Conservation (phyloP, 2,113 vertebrate genomes). For the Isichthys henryi region DNA sequence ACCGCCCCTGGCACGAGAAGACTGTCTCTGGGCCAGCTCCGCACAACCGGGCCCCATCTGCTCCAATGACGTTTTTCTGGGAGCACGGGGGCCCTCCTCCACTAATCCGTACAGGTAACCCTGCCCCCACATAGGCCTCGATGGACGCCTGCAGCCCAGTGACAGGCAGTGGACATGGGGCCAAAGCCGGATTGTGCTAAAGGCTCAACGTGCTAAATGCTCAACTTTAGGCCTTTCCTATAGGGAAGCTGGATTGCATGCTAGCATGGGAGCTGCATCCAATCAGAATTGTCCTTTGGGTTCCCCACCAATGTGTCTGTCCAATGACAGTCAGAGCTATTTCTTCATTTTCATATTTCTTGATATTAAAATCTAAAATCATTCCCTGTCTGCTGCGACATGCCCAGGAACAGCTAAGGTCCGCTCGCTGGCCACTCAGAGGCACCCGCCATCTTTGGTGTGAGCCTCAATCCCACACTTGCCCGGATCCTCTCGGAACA, state of each 20-base stretch:
- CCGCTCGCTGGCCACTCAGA: background rate
- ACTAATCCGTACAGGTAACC: background rate
- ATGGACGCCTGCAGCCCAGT: background rate
- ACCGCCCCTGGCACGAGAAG: background rate
- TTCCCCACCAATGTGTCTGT: slow-evolving; percentile 36
- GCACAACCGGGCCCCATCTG: background rate
- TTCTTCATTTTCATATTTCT: slow-evolving; percentile 39
- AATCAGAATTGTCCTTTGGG: background rate
- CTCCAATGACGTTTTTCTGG: background rate
- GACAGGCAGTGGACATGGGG: background rate
- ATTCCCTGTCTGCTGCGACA: background rate
- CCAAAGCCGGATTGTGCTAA: background rate
- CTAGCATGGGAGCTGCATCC: background rate
- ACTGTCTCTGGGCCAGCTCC: background rate
- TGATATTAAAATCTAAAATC: background rate
- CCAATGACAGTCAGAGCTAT: slow-evolving; percentile 43
- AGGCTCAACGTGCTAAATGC: background rate
- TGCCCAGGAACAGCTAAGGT: background rate
- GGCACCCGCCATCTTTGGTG: background rate
- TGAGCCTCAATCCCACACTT: background rate
- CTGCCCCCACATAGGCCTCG: background rate
- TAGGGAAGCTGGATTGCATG: background rate
- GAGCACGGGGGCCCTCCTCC: background rate
- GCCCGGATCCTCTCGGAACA: background rate
- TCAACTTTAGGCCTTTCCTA: background rate